These are phyloP conservation scores for Myanophis thanlyinensis DNA, from an alignment of 2,113 vertebrate species.

Conservation along the genomic window DNA sequence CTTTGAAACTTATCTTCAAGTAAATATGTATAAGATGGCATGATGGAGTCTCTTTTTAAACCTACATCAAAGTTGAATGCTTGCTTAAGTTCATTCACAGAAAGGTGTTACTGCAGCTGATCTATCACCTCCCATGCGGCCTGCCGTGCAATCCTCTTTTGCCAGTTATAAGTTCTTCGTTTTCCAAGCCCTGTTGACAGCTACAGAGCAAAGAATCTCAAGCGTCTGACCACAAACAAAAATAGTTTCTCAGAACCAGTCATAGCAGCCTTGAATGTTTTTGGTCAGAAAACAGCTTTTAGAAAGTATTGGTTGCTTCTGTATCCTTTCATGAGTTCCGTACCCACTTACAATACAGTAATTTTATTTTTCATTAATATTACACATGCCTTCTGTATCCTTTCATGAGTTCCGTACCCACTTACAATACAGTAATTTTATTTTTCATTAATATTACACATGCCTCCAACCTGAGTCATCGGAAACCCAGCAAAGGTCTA, in stretches of 20 bases:
- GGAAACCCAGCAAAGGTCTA: slow-evolving; percentile 22
- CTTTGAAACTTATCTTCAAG: background rate
- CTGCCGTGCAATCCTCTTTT: background rate
- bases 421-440: slow-evolving; percentile 11
- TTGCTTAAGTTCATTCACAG: background rate
- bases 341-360: background rate
- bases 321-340: slow-evolving; percentile 22
- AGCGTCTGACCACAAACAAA: background rate
- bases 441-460: background rate
- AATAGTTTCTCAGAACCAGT: background rate
- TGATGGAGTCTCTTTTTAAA: background rate
- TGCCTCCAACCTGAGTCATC: slow-evolving; percentile 51
- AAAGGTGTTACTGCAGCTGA: background rate
- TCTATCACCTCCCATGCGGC: background rate
- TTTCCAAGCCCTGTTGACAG: background rate
- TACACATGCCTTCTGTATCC: slow-evolving; percentile 42
- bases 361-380: slow-evolving; percentile 5
- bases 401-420: background rate
- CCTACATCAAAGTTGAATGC: background rate
- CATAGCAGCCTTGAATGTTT: background rate
- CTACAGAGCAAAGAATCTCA: slow-evolving; percentile 29
- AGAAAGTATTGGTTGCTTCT: slow-evolving; percentile 17
- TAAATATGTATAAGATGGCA: background rate
- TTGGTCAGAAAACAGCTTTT: background rate
- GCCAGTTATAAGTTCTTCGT: slow-evolving; percentile 34